phyloP scores from a whole-genome alignment of 2,797 vertebrate species.

The Myiotriccus ornatus region DNA sequence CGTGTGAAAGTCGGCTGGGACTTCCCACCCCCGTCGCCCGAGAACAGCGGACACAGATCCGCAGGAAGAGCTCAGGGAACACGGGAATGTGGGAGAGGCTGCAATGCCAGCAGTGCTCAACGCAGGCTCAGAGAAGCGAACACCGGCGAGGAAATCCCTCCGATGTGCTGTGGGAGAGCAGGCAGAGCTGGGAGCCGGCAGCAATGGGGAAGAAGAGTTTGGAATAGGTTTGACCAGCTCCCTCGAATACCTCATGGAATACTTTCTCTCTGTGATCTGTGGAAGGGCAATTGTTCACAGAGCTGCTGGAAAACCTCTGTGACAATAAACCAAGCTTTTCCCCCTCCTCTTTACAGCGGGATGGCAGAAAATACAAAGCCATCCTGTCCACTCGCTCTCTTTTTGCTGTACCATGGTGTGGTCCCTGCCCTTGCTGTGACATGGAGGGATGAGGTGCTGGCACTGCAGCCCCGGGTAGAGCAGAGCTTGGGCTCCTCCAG shows the following conservation, averaged over 20 bases:
- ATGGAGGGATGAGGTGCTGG: neutral
- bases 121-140: neutral
- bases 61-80: neutral
- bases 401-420: neutral
- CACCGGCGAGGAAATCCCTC: neutral
- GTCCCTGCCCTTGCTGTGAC: neutral
- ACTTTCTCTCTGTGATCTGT: neutral
- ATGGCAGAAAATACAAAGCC: neutral
- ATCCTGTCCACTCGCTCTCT: neutral
- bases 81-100: neutral
- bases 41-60: neutral
- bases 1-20: fast-evolving
- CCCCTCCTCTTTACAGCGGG: neutral
- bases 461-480: neutral
- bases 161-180: neutral
- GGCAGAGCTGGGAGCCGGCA: neutral
- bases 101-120: neutral
- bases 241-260: neutral
- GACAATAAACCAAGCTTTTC: neutral
- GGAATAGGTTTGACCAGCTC: neutral
- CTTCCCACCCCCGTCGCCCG: fast-evolving
- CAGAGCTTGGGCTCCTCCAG: neutral
- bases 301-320: neutral
- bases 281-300: neutral
- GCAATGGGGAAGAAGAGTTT: neutral